Evolutionary conservation across 53 echinoderm and acorn worm genomes (phyloP), one percentile per base, ranked within the genome.

Genomic region (Luidia sarsii): DNA sequence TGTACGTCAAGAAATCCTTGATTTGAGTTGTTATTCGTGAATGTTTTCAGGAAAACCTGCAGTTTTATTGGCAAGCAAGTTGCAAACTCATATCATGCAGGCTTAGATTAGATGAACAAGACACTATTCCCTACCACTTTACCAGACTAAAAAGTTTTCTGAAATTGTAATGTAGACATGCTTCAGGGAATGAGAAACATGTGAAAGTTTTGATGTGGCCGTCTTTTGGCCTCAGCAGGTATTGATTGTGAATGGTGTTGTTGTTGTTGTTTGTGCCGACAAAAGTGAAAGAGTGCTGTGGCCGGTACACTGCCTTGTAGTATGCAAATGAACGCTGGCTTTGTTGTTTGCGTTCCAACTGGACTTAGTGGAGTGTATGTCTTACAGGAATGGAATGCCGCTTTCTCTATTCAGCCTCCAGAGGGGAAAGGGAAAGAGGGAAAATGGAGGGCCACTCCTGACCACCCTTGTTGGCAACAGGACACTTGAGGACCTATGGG

Each of bases 301-400:
- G 63, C 63, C 35, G 13, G 33, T 8, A 35, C 15, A 22, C 67
- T 21, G 3, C 65, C 8, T 50, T 55, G 56, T 13, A 72, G n/a
- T 27, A 72, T 72, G 72, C 56, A 72, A 72, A 72, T 72, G 34
- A 63, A 51, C 24, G 3, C 14, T 23, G 38, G 54, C 50, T 72
- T 72, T 72, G 72, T 72, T 53, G 55, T 14, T 19, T 18, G 72
- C 54, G 55, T 39, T 72, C 72, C 56, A 54, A 36, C 35, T 15
- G 55, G 72, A 55, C 50, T 72, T 50, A 54, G 50, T 56, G 4
- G 37, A 7, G 36, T 22, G 15, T 19, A 36, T 72, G 72, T 72
- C 72, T 72, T 72, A 56, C 33, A 37, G 25, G 72, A 72, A 54
- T 38, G 72, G 72, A 72, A 72, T 72, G 72, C 54, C 19, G 25